These are phyloP conservation scores for Phrynocephalus forsythii DNA, from an alignment of 2,797 vertebrate genomes.

Conservation along the genomic window DNA sequence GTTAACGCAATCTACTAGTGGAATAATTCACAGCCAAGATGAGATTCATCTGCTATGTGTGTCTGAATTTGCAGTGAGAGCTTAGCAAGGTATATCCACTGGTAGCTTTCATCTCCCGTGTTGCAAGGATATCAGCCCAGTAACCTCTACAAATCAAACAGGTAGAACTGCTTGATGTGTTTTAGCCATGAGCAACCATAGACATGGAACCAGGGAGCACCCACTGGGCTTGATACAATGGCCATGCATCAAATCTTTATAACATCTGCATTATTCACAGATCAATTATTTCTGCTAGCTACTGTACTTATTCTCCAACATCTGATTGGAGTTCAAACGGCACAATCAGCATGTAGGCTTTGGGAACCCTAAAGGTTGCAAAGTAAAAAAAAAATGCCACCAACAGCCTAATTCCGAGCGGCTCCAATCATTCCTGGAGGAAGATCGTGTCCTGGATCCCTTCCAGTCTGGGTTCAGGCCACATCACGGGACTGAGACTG, in stretches of 20 bases:
- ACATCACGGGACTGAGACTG: too few relatives aligned
- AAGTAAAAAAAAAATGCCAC: neutral
- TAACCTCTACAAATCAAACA: conserved; percentile 19
- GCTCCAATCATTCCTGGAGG: too few relatives aligned
- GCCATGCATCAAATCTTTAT: neutral
- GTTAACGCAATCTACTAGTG: conserved; percentile 14
- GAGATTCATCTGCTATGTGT: conserved; percentile 31
- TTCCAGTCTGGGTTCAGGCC: too few relatives aligned
- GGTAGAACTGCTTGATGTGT: neutral
- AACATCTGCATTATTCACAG: neutral
- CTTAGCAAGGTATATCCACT: neutral
- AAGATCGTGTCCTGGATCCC: too few relatives aligned
- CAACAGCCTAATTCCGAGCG: too few relatives aligned
- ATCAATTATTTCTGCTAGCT: neutral
- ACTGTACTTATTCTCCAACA: neutral
- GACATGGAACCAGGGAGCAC: neutral
- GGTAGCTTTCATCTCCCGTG: conserved; percentile 38
- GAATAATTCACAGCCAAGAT: conserved; percentile 31
- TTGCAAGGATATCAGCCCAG: conserved; percentile 11
- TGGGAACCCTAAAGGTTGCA: neutral
- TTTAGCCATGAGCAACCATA: neutral
- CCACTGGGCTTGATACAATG: neutral
- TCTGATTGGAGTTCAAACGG: neutral
- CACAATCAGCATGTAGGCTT: neutral
- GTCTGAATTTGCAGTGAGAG: neutral